Evolutionary conservation across 2,113 vertebrate species (phyloP).

Genomic region (Tetrao urogallus): DNA sequence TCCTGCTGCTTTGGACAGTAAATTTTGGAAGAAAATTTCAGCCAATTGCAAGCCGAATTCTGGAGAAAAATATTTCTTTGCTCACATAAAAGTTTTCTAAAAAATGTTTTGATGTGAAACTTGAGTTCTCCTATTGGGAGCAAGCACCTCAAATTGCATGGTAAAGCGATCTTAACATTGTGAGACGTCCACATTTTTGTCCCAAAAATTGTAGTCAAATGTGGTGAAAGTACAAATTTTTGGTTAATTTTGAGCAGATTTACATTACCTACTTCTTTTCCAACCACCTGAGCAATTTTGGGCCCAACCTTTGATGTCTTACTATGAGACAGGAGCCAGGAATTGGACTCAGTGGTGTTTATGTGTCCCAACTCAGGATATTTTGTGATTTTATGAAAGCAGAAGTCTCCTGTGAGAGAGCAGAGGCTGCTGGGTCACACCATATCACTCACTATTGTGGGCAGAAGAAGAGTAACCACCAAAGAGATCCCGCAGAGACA

Average conservation of each 20-base stretch:
- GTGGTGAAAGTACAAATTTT: background rate
- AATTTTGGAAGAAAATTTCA: background rate
- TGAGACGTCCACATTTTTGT: background rate
- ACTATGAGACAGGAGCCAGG: background rate
- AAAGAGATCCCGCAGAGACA: background rate
- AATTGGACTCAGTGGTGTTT: no score
- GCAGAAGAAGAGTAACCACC: background rate
- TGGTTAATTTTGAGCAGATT: background rate
- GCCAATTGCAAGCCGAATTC: background rate
- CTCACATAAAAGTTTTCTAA: background rate
- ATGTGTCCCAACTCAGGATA: no score
- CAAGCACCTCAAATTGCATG: background rate
- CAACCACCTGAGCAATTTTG: background rate
- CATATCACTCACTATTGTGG: rapidly evolving
- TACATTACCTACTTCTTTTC: background rate
- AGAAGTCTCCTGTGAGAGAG: background rate
- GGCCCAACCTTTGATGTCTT: background rate
- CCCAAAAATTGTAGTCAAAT: background rate
- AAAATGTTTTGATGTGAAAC: background rate
- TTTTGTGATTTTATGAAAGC: background rate
- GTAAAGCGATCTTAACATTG: background rate
- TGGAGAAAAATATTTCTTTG: background rate
- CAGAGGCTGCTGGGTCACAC: background rate
- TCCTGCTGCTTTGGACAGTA: background rate
- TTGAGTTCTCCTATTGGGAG: background rate